These are phyloP conservation scores for Coptodon bakossiorum DNA, from an alignment of 2,113 vertebrate species.

Conservation along the genomic window DNA sequence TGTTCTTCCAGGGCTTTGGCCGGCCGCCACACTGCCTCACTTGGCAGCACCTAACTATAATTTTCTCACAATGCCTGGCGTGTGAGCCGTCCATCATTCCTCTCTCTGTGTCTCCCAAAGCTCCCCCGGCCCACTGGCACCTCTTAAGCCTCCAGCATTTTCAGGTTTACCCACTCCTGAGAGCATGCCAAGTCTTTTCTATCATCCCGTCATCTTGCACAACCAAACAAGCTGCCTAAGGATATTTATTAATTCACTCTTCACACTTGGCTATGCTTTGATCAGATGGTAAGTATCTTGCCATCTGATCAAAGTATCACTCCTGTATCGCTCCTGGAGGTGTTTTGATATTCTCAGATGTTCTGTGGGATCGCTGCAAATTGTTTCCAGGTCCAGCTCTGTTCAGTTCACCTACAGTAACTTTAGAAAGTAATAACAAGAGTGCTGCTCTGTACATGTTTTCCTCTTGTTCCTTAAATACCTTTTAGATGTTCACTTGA, in stretches of 20 bases:
- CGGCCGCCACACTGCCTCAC: slow-evolving; percentile 50
- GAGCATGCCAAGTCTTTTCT: slow-evolving; percentile 3
- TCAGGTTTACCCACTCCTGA: background rate
- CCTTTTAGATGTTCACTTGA: background rate
- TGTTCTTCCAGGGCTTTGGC: slow-evolving; percentile 63
- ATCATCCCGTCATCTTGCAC: background rate
- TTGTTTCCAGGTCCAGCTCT: slow-evolving; percentile 26
- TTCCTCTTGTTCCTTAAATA: background rate
- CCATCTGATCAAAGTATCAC: background rate
- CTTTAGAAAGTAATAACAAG: background rate
- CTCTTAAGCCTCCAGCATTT: background rate
- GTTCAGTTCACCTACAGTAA: background rate
- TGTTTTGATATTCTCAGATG: background rate
- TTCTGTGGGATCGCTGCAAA: background rate
- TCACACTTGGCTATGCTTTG: slow-evolving; percentile 11
- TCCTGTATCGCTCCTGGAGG: background rate
- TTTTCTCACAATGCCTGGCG: slow-evolving; percentile 65
- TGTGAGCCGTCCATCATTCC: slow-evolving; percentile 68
- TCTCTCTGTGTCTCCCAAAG: slow-evolving; percentile 10
- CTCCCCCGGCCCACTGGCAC: background rate
- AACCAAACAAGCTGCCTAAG: slow-evolving; percentile 1
- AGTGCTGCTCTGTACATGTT: background rate
- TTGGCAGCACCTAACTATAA: slow-evolving; percentile 63
- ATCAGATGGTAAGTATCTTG: background rate
- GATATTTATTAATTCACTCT: slow-evolving; percentile 27